phyloP scores from a whole-genome alignment of 2,888 invertebrate genomes.

The Eupithecia insigniata region DNA sequence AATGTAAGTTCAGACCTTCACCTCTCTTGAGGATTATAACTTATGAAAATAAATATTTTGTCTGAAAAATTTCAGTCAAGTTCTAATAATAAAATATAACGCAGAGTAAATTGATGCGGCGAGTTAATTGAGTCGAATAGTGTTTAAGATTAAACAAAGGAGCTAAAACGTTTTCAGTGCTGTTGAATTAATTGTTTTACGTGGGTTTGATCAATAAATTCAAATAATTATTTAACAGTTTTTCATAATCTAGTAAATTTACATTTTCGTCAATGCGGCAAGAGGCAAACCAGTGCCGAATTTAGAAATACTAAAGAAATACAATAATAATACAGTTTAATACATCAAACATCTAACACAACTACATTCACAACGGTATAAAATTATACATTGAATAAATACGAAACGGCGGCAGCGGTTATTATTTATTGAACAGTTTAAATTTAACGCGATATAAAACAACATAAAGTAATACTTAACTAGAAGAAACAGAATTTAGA shows the following conservation, averaged over 20 bases:
- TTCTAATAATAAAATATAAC: neutral
- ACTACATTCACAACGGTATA: conserved; percentile 70
- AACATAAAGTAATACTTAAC: conserved; percentile 70
- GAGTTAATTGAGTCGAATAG: conserved; percentile 15
- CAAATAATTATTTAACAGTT: conserved; percentile 49
- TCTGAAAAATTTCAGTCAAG: neutral
- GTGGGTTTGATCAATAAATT: conserved; percentile 50
- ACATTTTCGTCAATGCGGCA: conserved; percentile 48
- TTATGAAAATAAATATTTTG: conserved; percentile 27
- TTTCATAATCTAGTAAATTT: conserved; percentile 51
- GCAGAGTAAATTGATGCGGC: neutral
- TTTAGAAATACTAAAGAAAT: conserved; percentile 48
- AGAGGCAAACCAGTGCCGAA: conserved; percentile 69
- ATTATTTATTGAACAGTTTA: conserved; percentile 68
- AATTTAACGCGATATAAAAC: conserved; percentile 74
- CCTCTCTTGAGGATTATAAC: conserved; percentile 41
- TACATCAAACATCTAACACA: conserved; percentile 66
- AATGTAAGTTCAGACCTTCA: conserved; percentile 54
- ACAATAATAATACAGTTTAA: conserved; percentile 47
- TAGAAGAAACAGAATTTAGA: conserved; percentile 68
- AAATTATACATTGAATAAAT: conserved; percentile 72
- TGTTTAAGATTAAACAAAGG: neutral
- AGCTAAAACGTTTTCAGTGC: neutral
- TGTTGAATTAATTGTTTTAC: conserved; percentile 38
- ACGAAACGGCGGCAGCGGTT: conserved; percentile 71